Conservation (phyloP, 2,113 vertebrate genomes). For the Lathamus discolor region DNA sequence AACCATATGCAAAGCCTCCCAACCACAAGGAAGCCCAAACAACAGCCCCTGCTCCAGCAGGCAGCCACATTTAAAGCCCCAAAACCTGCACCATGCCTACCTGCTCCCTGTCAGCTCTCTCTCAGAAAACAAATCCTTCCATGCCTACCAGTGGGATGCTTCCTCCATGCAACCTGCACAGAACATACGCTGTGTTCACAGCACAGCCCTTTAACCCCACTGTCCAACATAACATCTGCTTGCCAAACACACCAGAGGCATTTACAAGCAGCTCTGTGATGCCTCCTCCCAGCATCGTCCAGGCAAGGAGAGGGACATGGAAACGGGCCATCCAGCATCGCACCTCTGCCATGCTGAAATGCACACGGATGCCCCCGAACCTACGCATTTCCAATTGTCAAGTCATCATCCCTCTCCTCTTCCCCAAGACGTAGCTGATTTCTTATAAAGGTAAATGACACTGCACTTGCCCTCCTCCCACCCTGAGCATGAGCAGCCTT, state of each 20-base stretch:
- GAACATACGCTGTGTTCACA: not conserved
- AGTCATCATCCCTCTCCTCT: not conserved
- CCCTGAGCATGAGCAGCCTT: not conserved
- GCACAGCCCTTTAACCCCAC: not conserved
- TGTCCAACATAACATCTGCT: not conserved
- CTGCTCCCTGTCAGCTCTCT: not conserved
- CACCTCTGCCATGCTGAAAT: not conserved
- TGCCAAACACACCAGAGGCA: not conserved
- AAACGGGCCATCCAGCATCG: not conserved
- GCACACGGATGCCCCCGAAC: not conserved
- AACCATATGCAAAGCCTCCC: not conserved
- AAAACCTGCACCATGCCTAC: not conserved
- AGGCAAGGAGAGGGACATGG: not conserved
- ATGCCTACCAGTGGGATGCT: not conserved
- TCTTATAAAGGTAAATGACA: not conserved
- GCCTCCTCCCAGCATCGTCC: not conserved
- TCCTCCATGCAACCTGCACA: not conserved
- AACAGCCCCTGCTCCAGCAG: not conserved
- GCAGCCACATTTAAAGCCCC: not conserved
- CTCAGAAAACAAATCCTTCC: not conserved
- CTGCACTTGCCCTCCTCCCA: not conserved
- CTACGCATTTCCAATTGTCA: not conserved
- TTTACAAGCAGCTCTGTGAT: not conserved
- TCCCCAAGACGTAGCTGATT: not conserved
- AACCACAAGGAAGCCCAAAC: not conserved